These are phyloP conservation scores for Onychomys leucogaster DNA, from an alignment of 2,797 vertebrate genomes.

Conservation along the genomic window DNA sequence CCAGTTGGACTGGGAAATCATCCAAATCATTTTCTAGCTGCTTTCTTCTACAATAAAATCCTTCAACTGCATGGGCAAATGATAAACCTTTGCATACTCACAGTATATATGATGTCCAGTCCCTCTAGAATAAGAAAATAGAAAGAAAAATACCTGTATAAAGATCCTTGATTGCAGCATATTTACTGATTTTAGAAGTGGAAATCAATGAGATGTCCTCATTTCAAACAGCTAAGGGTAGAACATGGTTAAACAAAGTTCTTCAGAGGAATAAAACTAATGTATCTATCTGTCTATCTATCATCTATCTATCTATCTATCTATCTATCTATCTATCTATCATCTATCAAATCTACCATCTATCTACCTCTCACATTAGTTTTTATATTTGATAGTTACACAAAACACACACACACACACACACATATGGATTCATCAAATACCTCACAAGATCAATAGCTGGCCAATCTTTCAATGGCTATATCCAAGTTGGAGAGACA, in stretches of 20 bases:
- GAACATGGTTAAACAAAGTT: background rate
- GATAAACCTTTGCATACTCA: background rate
- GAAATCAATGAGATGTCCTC: background rate
- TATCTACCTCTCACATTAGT: background rate
- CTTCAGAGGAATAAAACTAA: background rate
- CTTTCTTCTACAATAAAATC: background rate
- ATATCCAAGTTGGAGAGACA: too few species aligned
- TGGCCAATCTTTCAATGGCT: background rate
- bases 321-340: background rate
- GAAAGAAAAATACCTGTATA: background rate
- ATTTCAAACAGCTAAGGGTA: background rate
- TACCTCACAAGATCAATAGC: background rate
- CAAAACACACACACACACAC: too few species aligned
- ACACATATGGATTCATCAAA: background rate
- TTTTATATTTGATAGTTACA: background rate
- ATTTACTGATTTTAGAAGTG: background rate
- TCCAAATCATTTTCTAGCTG: background rate
- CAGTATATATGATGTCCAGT: background rate
- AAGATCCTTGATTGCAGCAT: rapidly evolving
- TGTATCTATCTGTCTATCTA: background rate
- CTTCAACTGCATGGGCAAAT: background rate
- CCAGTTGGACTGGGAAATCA: background rate
- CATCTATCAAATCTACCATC: background rate
- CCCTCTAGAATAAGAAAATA: background rate
- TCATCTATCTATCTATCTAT: background rate